Conservation (phyloP, 2,113 vertebrate genomes). For the Catharus bicknelli region DNA sequence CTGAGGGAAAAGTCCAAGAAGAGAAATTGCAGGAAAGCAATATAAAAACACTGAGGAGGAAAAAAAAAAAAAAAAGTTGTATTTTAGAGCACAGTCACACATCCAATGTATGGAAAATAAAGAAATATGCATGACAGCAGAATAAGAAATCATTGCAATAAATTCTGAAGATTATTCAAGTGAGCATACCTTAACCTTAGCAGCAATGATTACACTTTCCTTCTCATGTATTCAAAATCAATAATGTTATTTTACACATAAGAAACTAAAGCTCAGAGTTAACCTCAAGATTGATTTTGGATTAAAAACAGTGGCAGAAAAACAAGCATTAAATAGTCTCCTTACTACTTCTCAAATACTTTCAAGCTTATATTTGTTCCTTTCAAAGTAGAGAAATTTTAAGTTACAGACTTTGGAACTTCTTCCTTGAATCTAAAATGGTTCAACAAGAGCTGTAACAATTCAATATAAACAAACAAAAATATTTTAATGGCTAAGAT, state of each 20-base stretch:
- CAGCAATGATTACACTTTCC: neutral
- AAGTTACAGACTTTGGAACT: neutral
- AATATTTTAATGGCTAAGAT: neutral
- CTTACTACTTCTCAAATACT: neutral
- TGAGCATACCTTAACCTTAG: neutral
- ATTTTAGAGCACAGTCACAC: neutral
- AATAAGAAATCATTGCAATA: neutral
- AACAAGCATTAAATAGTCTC: neutral
- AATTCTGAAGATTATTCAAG: neutral
- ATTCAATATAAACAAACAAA: neutral
- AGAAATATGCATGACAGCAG: neutral
- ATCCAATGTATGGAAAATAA: neutral
- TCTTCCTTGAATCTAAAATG: neutral
- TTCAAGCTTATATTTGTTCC: neutral
- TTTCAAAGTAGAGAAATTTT: neutral
- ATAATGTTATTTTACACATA: neutral
- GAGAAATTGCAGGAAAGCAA: slow-evolving; percentile 93
- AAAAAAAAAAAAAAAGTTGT: neutral
- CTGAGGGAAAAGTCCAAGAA: slow-evolving; percentile 95
- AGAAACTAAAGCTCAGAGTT: neutral
- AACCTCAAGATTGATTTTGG: neutral
- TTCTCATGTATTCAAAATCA: neutral
- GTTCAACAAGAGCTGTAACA: neutral
- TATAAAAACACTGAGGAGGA: slow-evolving; percentile 84
- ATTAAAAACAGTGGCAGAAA: neutral